Base-by-base conservation (phyloP, 2,113 vertebrate species). In the Mirounga angustirostris region DNA sequence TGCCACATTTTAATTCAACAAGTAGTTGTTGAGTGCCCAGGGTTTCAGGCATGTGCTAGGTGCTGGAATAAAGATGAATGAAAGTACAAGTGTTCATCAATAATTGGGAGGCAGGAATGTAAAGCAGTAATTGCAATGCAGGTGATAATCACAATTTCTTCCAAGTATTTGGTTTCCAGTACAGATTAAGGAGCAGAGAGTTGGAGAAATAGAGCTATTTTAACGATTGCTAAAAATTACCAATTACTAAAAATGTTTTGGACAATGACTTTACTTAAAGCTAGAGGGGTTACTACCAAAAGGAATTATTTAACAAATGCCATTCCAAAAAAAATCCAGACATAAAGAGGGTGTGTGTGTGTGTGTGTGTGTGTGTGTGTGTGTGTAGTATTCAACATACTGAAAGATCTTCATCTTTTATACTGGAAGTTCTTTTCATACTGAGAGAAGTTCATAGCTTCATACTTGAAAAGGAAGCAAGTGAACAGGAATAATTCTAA, bases 251-350 rank as follows among this genome's bases (percentile, higher is more conserved):
- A 97, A 40, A 52, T 33, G n/a, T 21, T 80, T 40, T 65, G 54
- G 43, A 96, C 13, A 93, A 50, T 40, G 30, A 13, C 30, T 91
- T 95, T 81, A 56, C n/a, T 22, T 91, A 54, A 87, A 88, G 56
- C 40, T 22, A 13, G 50, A 36, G 33, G 13, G n/a, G 16, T 63
- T 86, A 67, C 59, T 76, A 46, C 56, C 56, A 76, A 71, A 58
- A 3, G 8, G 16, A 59, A 59, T 11, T 82, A 65, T 79, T 87
- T 79, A 30, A 73, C 46, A 89, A 84, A 92, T 18, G 18, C 7
- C 24, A 79, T 61, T 93, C 33, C 71, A 94, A 92, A 43, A 81
- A 81, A 85, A 92, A 73, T 18, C 19, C 67, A 91, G 73, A 58
- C 26, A 87, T 36, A 88, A 83, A 96, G 5, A 22, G 12, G 8